phyloP scores from a whole-genome alignment of 2,797 vertebrate genomes.

The Siniperca obscura region DNA sequence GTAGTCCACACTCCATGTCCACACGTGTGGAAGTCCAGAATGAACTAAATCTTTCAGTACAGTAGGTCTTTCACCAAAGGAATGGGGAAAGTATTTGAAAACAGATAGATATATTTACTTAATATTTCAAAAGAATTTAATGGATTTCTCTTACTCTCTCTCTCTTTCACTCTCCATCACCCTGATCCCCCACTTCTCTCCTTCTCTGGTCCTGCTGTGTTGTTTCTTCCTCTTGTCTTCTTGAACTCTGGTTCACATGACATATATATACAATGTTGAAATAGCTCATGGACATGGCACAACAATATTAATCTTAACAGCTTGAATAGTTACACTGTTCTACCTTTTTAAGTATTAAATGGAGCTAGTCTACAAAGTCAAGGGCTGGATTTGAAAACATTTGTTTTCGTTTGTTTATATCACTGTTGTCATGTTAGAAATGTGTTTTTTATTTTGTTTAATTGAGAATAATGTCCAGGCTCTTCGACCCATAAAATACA shows the following conservation, averaged over 20 bases:
- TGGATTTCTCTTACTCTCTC: constrained; percentile 72
- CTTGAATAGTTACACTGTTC: constrained; percentile 5
- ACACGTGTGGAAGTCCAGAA: constrained; percentile 56
- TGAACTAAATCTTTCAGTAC: constrained; percentile 76
- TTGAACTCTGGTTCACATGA: constrained; percentile 31
- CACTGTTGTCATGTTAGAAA: not conserved
- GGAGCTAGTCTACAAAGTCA: not conserved
- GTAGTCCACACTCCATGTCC: constrained; percentile 14
- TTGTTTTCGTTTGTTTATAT: not conserved
- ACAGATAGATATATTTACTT: constrained; percentile 73
- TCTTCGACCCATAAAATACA: not conserved
- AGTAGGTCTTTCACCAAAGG: constrained; percentile 55
- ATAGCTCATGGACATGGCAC: not conserved
- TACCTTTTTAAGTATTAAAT: constrained; percentile 8
- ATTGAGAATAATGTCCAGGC: not conserved
- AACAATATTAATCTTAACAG: not conserved
- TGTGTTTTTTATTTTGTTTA: not conserved
- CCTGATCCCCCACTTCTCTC: constrained; percentile 10
- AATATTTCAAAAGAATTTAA: constrained; percentile 85
- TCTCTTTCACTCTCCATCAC: constrained; percentile 22
- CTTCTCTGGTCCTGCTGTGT: constrained; percentile 23
- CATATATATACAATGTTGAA: not conserved
- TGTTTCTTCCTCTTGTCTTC: constrained; percentile 15
- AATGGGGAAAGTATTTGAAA: constrained; percentile 61
- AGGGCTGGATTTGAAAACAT: not conserved